Conservation (phyloP, 92 coral and sea anemone genomes). For the Desmophyllum pertusum region DNA sequence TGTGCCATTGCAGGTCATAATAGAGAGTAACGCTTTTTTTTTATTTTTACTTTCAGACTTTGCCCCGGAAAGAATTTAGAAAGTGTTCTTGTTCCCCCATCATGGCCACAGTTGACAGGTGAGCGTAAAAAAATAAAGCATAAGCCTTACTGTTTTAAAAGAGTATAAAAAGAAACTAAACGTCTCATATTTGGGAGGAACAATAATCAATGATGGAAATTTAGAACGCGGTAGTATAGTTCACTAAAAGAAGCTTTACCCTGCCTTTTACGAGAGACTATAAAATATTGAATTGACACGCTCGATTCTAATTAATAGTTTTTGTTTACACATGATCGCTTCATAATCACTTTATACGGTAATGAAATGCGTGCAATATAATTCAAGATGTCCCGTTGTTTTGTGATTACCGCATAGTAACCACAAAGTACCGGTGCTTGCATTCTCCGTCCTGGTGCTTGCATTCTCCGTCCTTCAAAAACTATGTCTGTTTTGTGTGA, state of each 20-base stretch:
- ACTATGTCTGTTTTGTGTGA: neutral
- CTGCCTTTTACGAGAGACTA: too few species aligned
- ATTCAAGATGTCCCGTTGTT: neutral
- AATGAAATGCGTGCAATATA: too few species aligned
- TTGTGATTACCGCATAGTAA: conserved; percentile 1
- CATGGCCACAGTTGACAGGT: neutral
- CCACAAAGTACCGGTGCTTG: neutral
- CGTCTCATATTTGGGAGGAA: neutral
- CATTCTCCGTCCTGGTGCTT: neutral
- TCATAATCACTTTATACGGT: too few species aligned
- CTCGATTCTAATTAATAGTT: too few species aligned
- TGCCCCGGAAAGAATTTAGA: neutral
- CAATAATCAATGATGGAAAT: neutral
- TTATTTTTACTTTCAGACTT: conserved; percentile 18
- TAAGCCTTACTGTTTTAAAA: too few species aligned
- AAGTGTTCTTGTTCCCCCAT: too few species aligned
- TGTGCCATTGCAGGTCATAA: neutral
- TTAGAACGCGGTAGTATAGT: neutral
- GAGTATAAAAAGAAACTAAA: too few species aligned
- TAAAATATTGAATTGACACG: too few species aligned
- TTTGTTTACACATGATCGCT: neutral
- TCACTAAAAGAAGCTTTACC: too few species aligned
- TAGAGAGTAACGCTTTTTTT: neutral
- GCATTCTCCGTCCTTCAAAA: neutral
- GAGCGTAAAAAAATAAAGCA: neutral